Evolutionary conservation across 2,797 vertebrate species (phyloP), one percentile per base, ranked within the genome.

Genomic region (Mormyrus hasselquistii): DNA sequence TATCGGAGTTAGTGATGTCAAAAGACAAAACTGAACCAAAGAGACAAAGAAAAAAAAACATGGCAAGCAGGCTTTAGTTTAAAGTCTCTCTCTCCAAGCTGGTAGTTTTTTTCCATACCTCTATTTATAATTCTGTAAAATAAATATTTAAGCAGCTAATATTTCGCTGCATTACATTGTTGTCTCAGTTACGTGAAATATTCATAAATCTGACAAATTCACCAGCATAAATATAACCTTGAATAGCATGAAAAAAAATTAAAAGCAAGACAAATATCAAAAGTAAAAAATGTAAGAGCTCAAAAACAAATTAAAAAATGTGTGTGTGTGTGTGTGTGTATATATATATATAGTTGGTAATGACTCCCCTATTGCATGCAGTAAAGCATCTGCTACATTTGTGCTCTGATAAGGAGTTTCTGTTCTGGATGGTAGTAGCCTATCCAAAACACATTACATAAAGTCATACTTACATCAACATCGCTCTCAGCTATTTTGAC

Each of bases 401-500:
- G 1, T 1, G 50, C 19, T 55, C 19, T 38, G 19, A 41, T 34
- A 73, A 47, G 22, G 8, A 69, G 7, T 14, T 29, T 88, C 65
- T 34, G 3, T 79, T 9, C 19, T 22, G 8, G 14, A 4, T n/a
- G 5, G 25, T 1, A 1, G 22, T 6, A 25, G 12, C 8, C 2
- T 14, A 12, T 10, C 14, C 6, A 16, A 44, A 62, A 57, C 47
- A n/a, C 19, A 19, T 29, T 10, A 19, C 22, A 5, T 4, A 7
- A 49, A 44, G 86, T 76, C 88, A 91, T 90, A 98, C 99, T 99
- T 94, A 99, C 99, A 90, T 99, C 98, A 88, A 96, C 97, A 92
- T 99, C 97, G 90, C 99, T 99, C 93, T 99, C 99, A 2, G 98
- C 99, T 89, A 99, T 97, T 95, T 97, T 98, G 93, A 99, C 96